A percentile compares a stretch with the other conserved stretches of the same genome.
Conservation (phyloP, 2,888 invertebrate genomes). For the Pristionchus arcanus region DNA sequence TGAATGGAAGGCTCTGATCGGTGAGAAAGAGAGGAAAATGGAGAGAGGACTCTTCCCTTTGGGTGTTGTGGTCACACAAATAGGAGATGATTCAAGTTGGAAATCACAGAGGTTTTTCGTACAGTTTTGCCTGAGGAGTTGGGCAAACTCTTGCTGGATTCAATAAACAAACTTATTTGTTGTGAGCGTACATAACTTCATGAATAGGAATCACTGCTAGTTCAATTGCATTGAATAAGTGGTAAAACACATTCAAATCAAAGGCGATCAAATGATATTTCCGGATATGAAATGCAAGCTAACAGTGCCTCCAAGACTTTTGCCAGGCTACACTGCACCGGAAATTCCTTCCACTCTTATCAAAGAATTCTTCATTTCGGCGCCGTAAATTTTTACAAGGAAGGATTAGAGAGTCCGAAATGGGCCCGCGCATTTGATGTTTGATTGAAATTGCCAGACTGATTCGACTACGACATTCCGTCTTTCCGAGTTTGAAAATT, state of each 20-base stretch:
- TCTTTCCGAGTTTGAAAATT: neutral
- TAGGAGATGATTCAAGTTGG: neutral
- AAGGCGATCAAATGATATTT: neutral
- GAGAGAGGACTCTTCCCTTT: neutral
- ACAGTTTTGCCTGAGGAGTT: neutral
- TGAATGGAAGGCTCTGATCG: neutral
- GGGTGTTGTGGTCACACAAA: conserved; percentile 19
- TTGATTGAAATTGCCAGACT: neutral
- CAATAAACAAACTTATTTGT: neutral
- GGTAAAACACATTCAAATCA: neutral
- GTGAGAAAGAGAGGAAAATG: neutral
- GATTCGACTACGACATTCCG: neutral
- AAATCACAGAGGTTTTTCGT: neutral
- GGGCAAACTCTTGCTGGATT: neutral
- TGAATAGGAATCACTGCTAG: too few species aligned
- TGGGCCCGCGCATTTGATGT: neutral
- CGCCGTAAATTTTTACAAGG: neutral
- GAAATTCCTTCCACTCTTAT: conserved; percentile 7
- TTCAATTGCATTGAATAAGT: too few species aligned
- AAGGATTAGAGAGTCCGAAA: neutral
- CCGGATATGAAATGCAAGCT: neutral
- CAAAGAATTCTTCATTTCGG: neutral
- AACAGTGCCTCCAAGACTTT: neutral
- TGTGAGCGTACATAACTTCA: too few species aligned
- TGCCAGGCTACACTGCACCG: neutral